Evolutionary conservation across 53 echinoderm and acorn worm genomes (phyloP), one percentile per base, ranked within the genome.

Genomic region (Holothuria leucospilota): DNA sequence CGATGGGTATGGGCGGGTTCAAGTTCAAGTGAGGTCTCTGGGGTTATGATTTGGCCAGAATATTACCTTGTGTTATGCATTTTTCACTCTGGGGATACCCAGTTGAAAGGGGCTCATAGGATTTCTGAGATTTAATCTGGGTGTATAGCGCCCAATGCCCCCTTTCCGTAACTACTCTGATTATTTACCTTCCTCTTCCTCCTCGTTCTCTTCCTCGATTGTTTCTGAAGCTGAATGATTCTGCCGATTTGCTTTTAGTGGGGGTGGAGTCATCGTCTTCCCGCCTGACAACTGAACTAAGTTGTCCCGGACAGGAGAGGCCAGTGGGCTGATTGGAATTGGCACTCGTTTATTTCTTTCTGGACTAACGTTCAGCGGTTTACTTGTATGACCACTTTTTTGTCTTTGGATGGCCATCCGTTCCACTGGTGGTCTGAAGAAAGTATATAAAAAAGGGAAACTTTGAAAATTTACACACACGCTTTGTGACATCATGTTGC

Each of bases 371-470:
- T 39, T 83, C 5, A 21, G 83, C 2, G 20, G 65, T 13, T 24
- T 65, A 23, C 23, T 64, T 23, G 83, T 8, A 40, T 24, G 67
- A 15, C 26, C n/a, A 14, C 83, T 83, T 38, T 66, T 67, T 23
- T 83, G 65, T 51, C 67, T 82, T 79, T 91, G 87, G 23, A 82
- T 86, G 7, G 87, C 91, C 39, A 63, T 73, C 8, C 91, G 87
- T 56, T 91, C 91, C 63, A 91, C 87, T 6, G 91, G 91, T 2
- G 91, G 82, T 53, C 91, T 91, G 63, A 21, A 62, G 16, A 58
- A 58, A 27, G 20, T 38, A 49, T 49, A 13, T 56, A 16, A 16
- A 18, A 18, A 18, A 56, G 3, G 0, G 15, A 56, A 56, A 56
- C 56, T 56, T 49, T 49, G 49, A 49, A 11, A 9, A 2, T 49